Conservation (phyloP, 2,113 vertebrate genomes). For the Geococcyx californianus region DNA sequence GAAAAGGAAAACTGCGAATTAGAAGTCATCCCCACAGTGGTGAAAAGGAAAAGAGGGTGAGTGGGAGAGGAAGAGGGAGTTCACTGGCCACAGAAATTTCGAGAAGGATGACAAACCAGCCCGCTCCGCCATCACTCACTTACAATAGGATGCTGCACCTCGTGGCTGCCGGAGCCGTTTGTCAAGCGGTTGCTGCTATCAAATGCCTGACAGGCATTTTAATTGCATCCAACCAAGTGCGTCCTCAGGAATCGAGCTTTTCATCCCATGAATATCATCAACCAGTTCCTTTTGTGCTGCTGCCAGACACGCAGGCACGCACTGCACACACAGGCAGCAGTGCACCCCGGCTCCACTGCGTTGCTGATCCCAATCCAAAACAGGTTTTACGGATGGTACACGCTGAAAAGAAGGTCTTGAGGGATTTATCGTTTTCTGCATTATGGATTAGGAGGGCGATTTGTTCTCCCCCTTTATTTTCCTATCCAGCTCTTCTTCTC, state of each 20-base stretch:
- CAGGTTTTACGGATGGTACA: not conserved
- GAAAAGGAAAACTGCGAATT: constrained; percentile 76
- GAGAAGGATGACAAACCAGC: constrained; percentile 78
- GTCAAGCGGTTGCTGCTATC: constrained; percentile 68
- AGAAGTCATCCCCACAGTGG: constrained; percentile 77
- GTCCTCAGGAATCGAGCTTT: constrained; percentile 60
- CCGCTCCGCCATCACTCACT: constrained; percentile 78
- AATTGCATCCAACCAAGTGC: constrained; percentile 76
- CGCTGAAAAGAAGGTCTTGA: not conserved
- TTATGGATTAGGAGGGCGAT: not conserved
- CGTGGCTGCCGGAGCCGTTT: constrained; percentile 64
- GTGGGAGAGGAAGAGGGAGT: constrained; percentile 75
- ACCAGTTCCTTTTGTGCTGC: constrained; percentile 67
- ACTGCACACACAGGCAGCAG: constrained; percentile 25
- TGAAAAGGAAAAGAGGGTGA: constrained; percentile 78
- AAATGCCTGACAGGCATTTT: constrained; percentile 80
- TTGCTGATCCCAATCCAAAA: constrained; percentile 18
- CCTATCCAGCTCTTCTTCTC: not conserved
- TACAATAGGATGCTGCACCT: constrained; percentile 75
- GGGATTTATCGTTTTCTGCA: constrained; percentile 13
- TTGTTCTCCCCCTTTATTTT: not conserved
- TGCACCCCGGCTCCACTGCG: not conserved
- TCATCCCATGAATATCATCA: constrained; percentile 69
- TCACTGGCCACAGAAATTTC: constrained; percentile 80
- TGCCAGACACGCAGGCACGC: constrained; percentile 34